These are phyloP conservation scores for Hedychridium roseum DNA, from an alignment of 2,888 invertebrate genomes.

Conservation along the genomic window DNA sequence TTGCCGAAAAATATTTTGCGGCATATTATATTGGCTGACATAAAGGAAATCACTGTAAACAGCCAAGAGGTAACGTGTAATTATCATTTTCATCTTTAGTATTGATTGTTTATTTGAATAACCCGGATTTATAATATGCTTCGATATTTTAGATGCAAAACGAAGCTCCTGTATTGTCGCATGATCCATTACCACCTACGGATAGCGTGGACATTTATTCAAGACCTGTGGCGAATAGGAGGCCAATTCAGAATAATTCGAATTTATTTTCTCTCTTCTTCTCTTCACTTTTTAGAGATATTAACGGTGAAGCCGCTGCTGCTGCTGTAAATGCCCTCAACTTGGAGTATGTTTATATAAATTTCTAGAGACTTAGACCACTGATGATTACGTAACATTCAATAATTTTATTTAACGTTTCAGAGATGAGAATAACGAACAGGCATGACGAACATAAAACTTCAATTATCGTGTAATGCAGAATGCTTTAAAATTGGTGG, in stretches of 20 bases:
- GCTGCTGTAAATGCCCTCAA: slow-evolving; percentile 32
- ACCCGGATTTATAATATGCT: slow-evolving; percentile 45
- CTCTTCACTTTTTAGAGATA: slow-evolving; percentile 76
- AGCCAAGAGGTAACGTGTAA: slow-evolving; percentile 66
- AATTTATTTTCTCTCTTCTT: slow-evolving; percentile 65
- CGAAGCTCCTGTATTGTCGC: slow-evolving; percentile 72
- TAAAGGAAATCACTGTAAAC: slow-evolving; percentile 72
- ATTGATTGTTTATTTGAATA: slow-evolving; percentile 42
- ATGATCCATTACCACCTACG: slow-evolving; percentile 81
- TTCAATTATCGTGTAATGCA: no score
- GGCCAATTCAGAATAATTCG: slow-evolving; percentile 41
- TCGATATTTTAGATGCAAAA: slow-evolving; percentile 63
- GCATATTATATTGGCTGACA: slow-evolving; percentile 76
- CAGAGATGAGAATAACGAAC: slow-evolving; percentile 27
- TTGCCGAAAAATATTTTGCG: slow-evolving; percentile 74
- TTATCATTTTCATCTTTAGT: slow-evolving; percentile 32
- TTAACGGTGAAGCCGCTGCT: slow-evolving; percentile 45
- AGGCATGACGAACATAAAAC: slow-evolving; percentile 14
- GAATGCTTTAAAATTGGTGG: no score
- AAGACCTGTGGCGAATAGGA: slow-evolving; percentile 59
- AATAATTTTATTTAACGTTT: slow-evolving; percentile 6
- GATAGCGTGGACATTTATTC: slow-evolving; percentile 79
- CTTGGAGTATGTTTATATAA: slow-evolving; percentile 36
- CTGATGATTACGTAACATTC: neutral
- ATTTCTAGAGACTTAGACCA: neutral